Evolutionary conservation across 2,113 vertebrate species (phyloP), one percentile per base, ranked within the genome.

Genomic region (Odocoileus hemionus): DNA sequence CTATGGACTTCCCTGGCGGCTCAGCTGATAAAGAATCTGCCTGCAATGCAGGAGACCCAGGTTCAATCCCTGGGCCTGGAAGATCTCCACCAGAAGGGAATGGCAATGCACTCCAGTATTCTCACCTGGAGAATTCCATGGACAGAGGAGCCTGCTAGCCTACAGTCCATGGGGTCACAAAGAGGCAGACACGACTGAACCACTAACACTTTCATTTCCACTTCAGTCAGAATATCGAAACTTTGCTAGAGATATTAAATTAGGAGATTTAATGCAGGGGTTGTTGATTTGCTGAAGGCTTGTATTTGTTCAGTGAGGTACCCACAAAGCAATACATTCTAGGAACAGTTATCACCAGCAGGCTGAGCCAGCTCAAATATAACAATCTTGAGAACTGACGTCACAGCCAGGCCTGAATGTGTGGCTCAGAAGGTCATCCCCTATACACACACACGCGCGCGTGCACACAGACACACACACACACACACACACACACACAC

Each of bases 261-360:
- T 23, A 13, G 28, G 47, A 57, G 36, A n/a, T 25, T 50, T 39
- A 33, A 16, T 3, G 17, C 9, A 57, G 5, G 50, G 15, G 25
- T 10, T 36, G 10, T 21, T 52, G 25, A 45, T 33, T 60, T 17
- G 4, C 26, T 6, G 25, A 92, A 92, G 9, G 60, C 0, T 8
- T 16, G 10, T 8, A 43, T 17, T 15, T 13, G 83, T 57, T 23
- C 14, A 54, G 23, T 2, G 16, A 54, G 43, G 9, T 25, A 15
- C 1, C 21, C 21, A 3, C 9, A 45, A 2, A 13, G 3, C 5
- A 16, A 6, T 36, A 16, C 1, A 39, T 79, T 3, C 23, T 19
- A 45, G 43, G 23, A 36, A 10, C 1, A 26, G 39, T 26, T 26
- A 33, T 3, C 25, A 11, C 70, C 5, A 50, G 43, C 2, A 16